A percentile compares a stretch with the other conserved stretches of the same genome.
phyloP scores from a whole-genome alignment of 2,113 vertebrate genomes.

The Syngnathoides biaculeatus region DNA sequence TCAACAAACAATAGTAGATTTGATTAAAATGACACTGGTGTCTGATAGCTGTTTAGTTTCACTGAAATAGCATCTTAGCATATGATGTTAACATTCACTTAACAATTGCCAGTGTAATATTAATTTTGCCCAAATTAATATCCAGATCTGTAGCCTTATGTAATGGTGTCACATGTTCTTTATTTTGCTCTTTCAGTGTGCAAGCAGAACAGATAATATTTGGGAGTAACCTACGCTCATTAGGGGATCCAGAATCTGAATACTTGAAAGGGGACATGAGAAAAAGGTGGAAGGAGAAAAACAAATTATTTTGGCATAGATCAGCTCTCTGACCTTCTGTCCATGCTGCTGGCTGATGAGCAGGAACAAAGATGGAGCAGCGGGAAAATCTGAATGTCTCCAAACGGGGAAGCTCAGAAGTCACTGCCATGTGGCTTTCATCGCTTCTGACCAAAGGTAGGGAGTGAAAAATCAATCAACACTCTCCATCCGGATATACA shows the following conservation, averaged over 20 bases:
- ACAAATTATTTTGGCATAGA: conserved; percentile 73
- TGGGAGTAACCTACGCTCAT: conserved; percentile 73
- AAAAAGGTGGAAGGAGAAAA: conserved; percentile 34
- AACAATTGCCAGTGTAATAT: neutral
- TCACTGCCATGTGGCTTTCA: conserved; percentile 48
- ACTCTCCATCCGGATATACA: conserved; percentile 20
- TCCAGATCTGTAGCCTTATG: conserved; percentile 7
- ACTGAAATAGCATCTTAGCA: conserved; percentile 16
- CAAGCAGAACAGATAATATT: conserved; percentile 74
- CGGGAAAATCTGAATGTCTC: conserved; percentile 51
- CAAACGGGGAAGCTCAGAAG: conserved; percentile 42
- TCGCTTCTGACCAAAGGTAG: conserved; percentile 35
- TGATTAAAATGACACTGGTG: conserved; percentile 56
- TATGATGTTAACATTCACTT: neutral
- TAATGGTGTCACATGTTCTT: conserved; percentile 57
- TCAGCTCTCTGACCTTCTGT: conserved; percentile 74
- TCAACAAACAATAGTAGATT: conserved; percentile 57
- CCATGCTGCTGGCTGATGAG: conserved; percentile 66
- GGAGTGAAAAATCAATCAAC: conserved; percentile 28
- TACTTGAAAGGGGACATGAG: conserved; percentile 61
- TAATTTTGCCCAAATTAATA: conserved; percentile 1
- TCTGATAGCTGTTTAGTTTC: conserved; percentile 17
- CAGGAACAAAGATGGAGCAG: conserved; percentile 54
- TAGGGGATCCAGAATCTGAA: conserved; percentile 69
- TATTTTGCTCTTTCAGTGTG: conserved; percentile 58